Evolutionary conservation across 2,797 vertebrate genomes (phyloP).

Genomic region (Huso huso): DNA sequence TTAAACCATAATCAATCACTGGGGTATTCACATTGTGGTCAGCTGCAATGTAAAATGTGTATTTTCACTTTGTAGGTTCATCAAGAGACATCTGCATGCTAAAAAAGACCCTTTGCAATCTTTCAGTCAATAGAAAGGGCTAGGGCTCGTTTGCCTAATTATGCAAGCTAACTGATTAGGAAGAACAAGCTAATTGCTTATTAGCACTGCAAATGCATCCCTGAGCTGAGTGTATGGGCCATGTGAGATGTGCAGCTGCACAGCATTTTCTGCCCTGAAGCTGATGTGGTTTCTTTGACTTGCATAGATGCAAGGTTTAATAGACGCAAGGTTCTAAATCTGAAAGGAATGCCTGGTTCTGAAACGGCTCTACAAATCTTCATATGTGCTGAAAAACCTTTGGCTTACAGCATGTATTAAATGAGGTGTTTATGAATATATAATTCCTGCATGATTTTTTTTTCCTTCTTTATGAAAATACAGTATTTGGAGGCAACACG

Average conservation of each 20-base stretch:
- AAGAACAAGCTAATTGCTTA: constrained; percentile 39
- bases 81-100: background rate
- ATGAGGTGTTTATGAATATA: too few species aligned
- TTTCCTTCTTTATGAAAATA: too few species aligned
- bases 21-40: too few species aligned
- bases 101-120: background rate
- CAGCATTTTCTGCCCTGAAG: background rate
- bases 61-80: background rate
- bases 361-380: too few species aligned
- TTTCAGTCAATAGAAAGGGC: constrained; percentile 33
- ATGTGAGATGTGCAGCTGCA: constrained; percentile 15
- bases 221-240: constrained; percentile 22
- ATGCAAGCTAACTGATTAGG: constrained; percentile 32
- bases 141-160: constrained; percentile 25
- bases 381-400: too few species aligned
- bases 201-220: constrained; percentile 32
- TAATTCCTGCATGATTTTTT: too few species aligned
- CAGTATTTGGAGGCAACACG: too few species aligned
- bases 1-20: too few species aligned
- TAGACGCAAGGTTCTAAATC: background rate
- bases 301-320: background rate
- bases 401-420: too few species aligned
- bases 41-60: background rate
- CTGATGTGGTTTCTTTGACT: background rate
- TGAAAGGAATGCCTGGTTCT: background rate